Base-by-base conservation (phyloP, 1,140 invertebrate species). In the Drosophila simulans region DNA sequence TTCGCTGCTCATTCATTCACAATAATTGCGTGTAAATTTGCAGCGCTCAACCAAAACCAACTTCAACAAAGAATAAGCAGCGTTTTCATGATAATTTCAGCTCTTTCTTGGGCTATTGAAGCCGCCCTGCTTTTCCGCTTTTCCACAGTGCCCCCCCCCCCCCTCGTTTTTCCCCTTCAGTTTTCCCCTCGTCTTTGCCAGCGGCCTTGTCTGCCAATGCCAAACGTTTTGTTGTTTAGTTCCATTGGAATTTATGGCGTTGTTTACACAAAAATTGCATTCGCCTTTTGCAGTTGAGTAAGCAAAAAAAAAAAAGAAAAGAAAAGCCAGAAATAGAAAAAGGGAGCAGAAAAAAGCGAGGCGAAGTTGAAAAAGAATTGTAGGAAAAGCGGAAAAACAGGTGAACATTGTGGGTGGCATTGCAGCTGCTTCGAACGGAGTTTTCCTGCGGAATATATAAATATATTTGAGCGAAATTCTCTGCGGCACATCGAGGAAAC, bases 251-350 rank as follows among this genome's bases (percentile, higher is more conserved):
- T 88, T 88, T 88, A 88, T 88, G 84, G 83, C 84, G 83, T 88
- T 88, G 83, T 88, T 88, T 88, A 88, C 83, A 88, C 83, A 88
- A 88, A 86, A 88, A 88, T 89, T 88, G 83, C 83, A 88, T 83
- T 85, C 76, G 80, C 84, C 84, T 80, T 69, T 71, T 88, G 83
- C 83, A 83, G 84, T 83, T 88, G 83, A 88, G 84, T 89, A 88
- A 88, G 86, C 84, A 83, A 73, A 65, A 73, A 45, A 49, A 39
- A 39, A 39, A 37, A 37, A n/a, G n/a, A n/a, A 13, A 31, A 31
- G 1, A 31, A 31, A 31, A 31, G 8, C 7, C 7, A 31, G 40
- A n/a, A 42, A 42, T n/a, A 5, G 15, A 31, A 63, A 49, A 22
- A n/a, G 57, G 13, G 37, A 55, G 42, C 20, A 2, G 10, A 53